Evolutionary conservation across 2,113 vertebrate species (phyloP).

Genomic region (Arothron firmamentum): DNA sequence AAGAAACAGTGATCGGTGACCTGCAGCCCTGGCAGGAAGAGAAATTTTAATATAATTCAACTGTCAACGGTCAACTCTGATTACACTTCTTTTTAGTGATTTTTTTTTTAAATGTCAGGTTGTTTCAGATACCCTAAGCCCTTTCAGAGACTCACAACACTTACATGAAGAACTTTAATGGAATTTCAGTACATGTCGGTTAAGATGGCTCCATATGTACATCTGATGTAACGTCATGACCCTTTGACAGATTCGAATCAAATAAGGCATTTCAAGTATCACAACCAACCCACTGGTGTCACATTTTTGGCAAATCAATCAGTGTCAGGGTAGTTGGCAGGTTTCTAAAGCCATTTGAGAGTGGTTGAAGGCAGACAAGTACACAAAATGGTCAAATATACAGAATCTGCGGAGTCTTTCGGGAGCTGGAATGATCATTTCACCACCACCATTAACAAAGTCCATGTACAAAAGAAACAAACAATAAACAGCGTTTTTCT

Average conservation of each 20-base stretch:
- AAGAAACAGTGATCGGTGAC: too few species aligned
- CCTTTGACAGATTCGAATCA: conserved; percentile 49
- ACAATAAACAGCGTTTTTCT: conserved; percentile 59
- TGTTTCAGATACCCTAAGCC: too few species aligned
- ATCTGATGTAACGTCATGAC: conserved; percentile 42
- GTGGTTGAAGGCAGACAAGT: conserved; percentile 48
- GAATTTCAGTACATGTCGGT: conserved; percentile 55
- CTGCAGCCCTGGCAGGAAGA: too few species aligned
- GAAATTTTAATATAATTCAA: too few species aligned
- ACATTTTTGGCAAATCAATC: conserved; percentile 55
- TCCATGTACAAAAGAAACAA: conserved; percentile 54
- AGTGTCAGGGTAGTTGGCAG: conserved; percentile 32
- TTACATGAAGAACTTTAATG: conserved; percentile 64
- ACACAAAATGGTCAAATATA: conserved; percentile 52
- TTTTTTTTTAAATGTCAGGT: too few species aligned
- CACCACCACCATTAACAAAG: conserved; percentile 48
- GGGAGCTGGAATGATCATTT: conserved; percentile 30
- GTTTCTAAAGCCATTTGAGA: conserved; percentile 34
- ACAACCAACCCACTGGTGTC: conserved; percentile 57
- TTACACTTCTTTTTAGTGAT: too few species aligned
- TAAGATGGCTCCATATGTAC: conserved; percentile 59
- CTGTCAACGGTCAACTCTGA: too few species aligned
- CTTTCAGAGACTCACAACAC: conserved; percentile 3
- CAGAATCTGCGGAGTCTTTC: conserved; percentile 37
- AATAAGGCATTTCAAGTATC: conserved; percentile 75